Conservation (phyloP, 2,888 invertebrate genomes). For the Caenorhabditis virilis region DNA sequence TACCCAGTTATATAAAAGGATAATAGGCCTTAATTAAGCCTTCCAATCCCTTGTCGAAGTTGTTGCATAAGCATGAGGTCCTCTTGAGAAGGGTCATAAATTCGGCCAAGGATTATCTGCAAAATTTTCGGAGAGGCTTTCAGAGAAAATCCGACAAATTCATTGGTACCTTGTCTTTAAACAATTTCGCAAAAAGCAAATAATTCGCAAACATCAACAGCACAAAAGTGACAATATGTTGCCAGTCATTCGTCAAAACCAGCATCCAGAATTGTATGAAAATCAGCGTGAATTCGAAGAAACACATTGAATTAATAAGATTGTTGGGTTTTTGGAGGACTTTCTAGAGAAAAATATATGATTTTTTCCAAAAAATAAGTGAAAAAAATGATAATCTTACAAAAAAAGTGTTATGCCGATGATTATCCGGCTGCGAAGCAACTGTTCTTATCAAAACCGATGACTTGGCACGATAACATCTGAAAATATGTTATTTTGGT, state of each 20-base stretch:
- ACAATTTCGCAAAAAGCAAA: constrained; percentile 85
- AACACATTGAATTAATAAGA: constrained; percentile 74
- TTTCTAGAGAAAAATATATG: constrained; percentile 74
- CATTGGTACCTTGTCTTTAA: constrained; percentile 74
- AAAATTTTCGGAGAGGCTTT: too few species aligned
- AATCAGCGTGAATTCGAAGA: constrained; percentile 71
- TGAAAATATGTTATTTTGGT: too few species aligned
- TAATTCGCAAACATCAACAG: constrained; percentile 88
- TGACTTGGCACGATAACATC: constrained; percentile 37
- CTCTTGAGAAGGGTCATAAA: constrained; percentile 62
- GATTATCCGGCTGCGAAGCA: constrained; percentile 85
- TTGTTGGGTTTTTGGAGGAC: constrained; percentile 85
- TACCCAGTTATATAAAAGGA: too few species aligned
- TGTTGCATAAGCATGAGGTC: constrained; percentile 56
- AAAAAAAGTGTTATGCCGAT: constrained; percentile 82
- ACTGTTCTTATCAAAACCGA: constrained; percentile 73
- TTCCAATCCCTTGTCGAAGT: constrained; percentile 31
- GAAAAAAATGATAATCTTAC: constrained; percentile 80
- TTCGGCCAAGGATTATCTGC: constrained; percentile 58
- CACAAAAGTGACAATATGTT: constrained; percentile 84
- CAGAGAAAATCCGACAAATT: too few species aligned
- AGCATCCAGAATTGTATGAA: constrained; percentile 78
- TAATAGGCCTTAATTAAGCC: background rate
- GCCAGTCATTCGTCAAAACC: constrained; percentile 85
- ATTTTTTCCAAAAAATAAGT: background rate